Base-by-base conservation (phyloP, 2,113 vertebrate species). In the Xiphophorus couchianus region DNA sequence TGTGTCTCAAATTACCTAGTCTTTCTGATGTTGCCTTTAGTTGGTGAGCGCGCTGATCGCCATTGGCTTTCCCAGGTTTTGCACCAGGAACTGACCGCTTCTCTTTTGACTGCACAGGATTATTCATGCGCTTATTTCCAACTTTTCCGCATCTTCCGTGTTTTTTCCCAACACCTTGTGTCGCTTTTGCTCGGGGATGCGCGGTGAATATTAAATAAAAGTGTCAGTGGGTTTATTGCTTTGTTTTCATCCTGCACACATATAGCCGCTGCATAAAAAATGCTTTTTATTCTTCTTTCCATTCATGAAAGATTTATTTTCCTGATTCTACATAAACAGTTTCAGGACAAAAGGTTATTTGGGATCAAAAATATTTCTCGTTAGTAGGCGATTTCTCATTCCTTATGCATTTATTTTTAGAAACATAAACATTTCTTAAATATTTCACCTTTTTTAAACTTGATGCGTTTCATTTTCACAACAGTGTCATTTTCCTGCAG, bases 1-100 rank as follows among this genome's bases (percentile, higher is more conserved):
- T 94, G 94, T 94, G 93, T 94, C 93, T 91, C 74, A 91, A 90
- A 93, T 93, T 93, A 95, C 93, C 91, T 92, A 95, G 94, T 95
- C 94, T 93, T 95, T 95, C 87, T 93, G 94, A 95, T 95, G 94
- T 95, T 94, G 92, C 90, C 91, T 91, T 91, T 90, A 92, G 89
- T 91, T 94, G 92, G 93, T 94, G 93, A 94, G 92, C 86, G 84
- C 70, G 78, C 79, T 84, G 89, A 88, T 94, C 88, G 93, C 94
- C 94, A 92, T 89, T 94, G 90, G 91, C 87, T 92, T 94, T 79
- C 81, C 31, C 90, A 91, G 91, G 86, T 91, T 89, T 77, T 76
- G 81, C 70, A 74, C 69, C 63, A 85, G 73, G 73, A 77, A 39
- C 44, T 8, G 28, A 42, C 67, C 12, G 54, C 31, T 42, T 75